A percentile compares a stretch with the other conserved stretches of the same genome.
Conservation (phyloP, 64 coral and sea anemone genomes). For the Porites lutea region DNA sequence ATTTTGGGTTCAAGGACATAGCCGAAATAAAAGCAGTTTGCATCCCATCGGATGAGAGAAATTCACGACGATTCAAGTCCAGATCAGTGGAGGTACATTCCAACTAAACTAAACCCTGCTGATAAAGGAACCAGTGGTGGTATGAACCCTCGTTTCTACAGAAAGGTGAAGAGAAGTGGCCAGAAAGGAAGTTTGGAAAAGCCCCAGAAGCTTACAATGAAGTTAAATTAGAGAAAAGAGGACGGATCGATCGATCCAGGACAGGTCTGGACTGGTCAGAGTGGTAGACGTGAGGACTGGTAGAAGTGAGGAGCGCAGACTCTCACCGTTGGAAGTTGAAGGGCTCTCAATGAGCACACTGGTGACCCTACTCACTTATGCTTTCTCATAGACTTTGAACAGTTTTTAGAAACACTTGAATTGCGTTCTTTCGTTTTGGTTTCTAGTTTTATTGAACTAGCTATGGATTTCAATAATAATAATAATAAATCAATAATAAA, state of each 20-base stretch:
- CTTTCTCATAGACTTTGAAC: too few relatives aligned
- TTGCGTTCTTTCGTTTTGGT: neutral
- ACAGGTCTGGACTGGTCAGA: slow-evolving; percentile 51
- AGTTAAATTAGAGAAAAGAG: neutral
- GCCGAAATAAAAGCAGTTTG: slow-evolving; percentile 30
- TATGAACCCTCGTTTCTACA: slow-evolving; percentile 56
- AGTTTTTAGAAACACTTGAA: neutral
- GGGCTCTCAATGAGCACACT: slow-evolving; percentile 42
- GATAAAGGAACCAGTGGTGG: slow-evolving; percentile 66
- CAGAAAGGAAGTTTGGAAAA: neutral
- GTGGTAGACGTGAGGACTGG: slow-evolving; percentile 59
- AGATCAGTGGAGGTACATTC: slow-evolving; percentile 72
- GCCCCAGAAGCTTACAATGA: too few relatives aligned
- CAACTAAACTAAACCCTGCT: neutral
- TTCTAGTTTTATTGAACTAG: neutral
- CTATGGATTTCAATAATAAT: neutral
- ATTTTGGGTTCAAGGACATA: slow-evolving; percentile 50
- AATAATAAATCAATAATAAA: too few relatives aligned
- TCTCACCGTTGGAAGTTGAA: neutral
- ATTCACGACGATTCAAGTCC: slow-evolving; percentile 73
- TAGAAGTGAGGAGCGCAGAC: slow-evolving; percentile 10
- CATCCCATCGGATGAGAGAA: slow-evolving; percentile 28
- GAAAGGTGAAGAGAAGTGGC: slow-evolving; percentile 49
- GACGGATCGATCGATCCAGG: too few relatives aligned
- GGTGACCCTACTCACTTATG: neutral